Evolutionary conservation across 2,113 vertebrate species (phyloP).

Genomic region (Taxidea taxus): DNA sequence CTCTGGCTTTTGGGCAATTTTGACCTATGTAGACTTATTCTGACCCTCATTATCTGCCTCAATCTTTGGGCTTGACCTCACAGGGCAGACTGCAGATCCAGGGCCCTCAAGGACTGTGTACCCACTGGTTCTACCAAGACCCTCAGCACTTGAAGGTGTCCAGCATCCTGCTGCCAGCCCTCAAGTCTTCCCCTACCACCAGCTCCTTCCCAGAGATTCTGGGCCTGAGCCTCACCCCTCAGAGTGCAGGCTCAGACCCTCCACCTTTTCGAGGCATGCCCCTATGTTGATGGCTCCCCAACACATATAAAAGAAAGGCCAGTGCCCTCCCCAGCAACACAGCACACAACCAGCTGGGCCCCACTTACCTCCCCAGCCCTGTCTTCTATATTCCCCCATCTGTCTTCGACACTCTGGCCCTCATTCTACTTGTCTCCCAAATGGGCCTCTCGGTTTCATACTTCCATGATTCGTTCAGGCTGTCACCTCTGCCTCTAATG

Average conservation of each 20-base stretch:
- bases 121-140: not conserved
- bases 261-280: not conserved
- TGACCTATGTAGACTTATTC: not conserved
- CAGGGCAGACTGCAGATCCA: not conserved
- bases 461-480: not conserved
- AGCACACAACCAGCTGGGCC: not conserved
- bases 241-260: not conserved
- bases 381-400: not conserved
- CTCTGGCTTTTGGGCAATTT: not conserved
- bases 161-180: not conserved
- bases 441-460: not conserved
- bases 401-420: not conserved
- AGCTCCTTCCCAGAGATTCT: not conserved
- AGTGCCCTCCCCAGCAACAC: too few relatives aligned
- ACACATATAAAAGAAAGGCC: not conserved
- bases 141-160: not conserved
- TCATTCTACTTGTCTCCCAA: not conserved
- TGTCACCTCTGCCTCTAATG: not conserved
- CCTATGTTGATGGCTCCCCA: not conserved
- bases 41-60: not conserved
- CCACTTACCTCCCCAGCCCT: not conserved
- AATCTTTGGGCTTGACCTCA: not conserved
- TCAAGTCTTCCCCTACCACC: not conserved
- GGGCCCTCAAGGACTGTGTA: not conserved
- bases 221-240: not conserved